Conservation (phyloP, 2,113 vertebrate genomes). For the Turdus rufiventris region DNA sequence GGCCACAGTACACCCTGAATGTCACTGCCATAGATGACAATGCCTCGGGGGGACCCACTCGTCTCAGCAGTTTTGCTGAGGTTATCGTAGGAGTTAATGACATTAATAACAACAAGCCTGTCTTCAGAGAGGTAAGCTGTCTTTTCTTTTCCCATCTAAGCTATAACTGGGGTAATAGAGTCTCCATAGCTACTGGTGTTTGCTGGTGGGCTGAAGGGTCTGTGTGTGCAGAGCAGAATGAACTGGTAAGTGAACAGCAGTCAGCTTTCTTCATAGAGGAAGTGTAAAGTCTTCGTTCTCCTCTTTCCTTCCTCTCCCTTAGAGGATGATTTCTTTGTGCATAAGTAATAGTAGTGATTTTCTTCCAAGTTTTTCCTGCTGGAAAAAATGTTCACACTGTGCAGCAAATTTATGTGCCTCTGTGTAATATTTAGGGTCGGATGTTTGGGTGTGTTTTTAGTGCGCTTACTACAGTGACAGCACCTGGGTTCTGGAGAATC, state of each 20-base stretch:
- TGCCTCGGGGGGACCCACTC: slow-evolving; percentile 76
- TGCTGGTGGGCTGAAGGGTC: not conserved
- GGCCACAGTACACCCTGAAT: slow-evolving; percentile 81
- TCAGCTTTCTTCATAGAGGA: not conserved
- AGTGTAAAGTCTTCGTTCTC: not conserved
- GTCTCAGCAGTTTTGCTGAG: slow-evolving; percentile 83
- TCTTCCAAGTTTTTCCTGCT: not conserved
- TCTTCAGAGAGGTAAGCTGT: slow-evolving; percentile 80
- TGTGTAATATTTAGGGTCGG: not conserved
- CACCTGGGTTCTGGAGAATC: slow-evolving; percentile 84
- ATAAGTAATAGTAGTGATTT: not conserved
- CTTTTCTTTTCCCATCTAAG: not conserved
- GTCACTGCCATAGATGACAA: slow-evolving; percentile 88
- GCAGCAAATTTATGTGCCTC: not conserved
- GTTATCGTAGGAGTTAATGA: slow-evolving; percentile 87
- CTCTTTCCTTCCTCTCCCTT: not conserved
- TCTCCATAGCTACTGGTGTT: not conserved
- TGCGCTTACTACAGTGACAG: slow-evolving; percentile 83
- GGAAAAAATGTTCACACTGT: not conserved
- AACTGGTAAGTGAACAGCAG: not conserved
- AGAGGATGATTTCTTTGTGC: not conserved
- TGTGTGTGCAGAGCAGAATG: not conserved
- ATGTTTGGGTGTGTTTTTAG: slow-evolving; percentile 63
- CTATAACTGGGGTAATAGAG: not conserved
- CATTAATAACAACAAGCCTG: slow-evolving; percentile 88